phyloP scores from a whole-genome alignment of 2,113 vertebrate species.

The Corvus cornix region DNA sequence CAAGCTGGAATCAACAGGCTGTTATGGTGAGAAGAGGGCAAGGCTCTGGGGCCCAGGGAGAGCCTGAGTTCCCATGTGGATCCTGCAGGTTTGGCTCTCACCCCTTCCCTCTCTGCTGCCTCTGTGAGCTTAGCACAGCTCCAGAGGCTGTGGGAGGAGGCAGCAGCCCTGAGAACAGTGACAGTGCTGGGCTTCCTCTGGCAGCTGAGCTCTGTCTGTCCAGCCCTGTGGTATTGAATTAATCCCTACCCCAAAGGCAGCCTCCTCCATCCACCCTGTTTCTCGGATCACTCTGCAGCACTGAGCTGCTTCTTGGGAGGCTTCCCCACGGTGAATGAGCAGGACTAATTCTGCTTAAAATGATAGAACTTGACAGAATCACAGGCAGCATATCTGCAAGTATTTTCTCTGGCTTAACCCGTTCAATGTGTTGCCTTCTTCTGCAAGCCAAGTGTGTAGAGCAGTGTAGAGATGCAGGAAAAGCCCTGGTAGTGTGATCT shows the following conservation, averaged over 20 bases:
- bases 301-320: neutral
- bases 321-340: neutral
- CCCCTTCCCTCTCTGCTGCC: neutral
- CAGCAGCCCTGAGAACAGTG: neutral
- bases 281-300: neutral
- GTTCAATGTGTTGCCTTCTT: neutral
- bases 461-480: neutral
- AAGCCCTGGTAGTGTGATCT: neutral
- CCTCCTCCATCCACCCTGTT: neutral
- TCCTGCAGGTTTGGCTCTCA: neutral
- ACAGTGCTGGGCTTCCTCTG: neutral
- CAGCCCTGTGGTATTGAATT: neutral
- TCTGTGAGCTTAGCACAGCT: neutral
- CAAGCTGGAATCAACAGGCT: neutral
- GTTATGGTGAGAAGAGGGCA: neutral
- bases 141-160: neutral
- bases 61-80: accelerated
- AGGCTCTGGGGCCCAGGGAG: neutral
- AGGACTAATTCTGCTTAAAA: neutral
- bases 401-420: neutral
- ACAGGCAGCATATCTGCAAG: neutral
- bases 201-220: neutral
- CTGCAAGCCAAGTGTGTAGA: neutral
- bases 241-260: neutral
- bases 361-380: neutral